Evolutionary conservation across 2,888 invertebrate genomes (phyloP).

Genomic region (Drosophila recens): DNA sequence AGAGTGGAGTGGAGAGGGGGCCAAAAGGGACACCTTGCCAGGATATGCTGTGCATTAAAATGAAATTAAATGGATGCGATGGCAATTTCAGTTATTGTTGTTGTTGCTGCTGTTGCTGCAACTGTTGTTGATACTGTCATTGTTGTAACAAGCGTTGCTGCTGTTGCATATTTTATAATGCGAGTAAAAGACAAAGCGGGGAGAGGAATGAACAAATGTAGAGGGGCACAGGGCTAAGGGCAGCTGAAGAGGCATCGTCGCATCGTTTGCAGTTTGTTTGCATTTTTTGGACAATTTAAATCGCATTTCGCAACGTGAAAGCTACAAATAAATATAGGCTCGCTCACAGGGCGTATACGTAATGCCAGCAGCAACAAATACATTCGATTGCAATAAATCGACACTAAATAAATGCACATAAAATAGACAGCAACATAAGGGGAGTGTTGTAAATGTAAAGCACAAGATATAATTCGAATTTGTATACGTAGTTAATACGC

Average conservation of each 20-base stretch:
- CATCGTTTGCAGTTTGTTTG: constrained; percentile 48
- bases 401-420: constrained; percentile 50
- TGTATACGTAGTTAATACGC: constrained; percentile 1
- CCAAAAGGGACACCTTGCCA: constrained; percentile 48
- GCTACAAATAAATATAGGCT: constrained; percentile 37
- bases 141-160: constrained; percentile 59
- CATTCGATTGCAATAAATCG: constrained; percentile 58
- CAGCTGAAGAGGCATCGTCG: constrained; percentile 1
- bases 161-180: constrained; percentile 72
- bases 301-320: constrained; percentile 46
- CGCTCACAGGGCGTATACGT: constrained; percentile 48
- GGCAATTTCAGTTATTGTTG: constrained; percentile 51
- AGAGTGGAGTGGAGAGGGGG: not conserved
- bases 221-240: not conserved
- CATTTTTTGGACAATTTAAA: constrained; percentile 58
- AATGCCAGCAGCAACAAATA: constrained; percentile 41
- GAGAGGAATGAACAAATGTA: not conserved
- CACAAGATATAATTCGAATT: not conserved
- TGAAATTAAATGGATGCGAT: constrained; percentile 75
- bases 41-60: constrained; percentile 72
- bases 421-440: constrained; percentile 28
- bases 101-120: constrained; percentile 38
- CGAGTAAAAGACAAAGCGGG: constrained; percentile 16
- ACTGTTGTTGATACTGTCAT: constrained; percentile 60
- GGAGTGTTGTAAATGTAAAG: not conserved